Evolutionary conservation across 2,113 vertebrate genomes (phyloP).

Genomic region (Equus przewalskii): DNA sequence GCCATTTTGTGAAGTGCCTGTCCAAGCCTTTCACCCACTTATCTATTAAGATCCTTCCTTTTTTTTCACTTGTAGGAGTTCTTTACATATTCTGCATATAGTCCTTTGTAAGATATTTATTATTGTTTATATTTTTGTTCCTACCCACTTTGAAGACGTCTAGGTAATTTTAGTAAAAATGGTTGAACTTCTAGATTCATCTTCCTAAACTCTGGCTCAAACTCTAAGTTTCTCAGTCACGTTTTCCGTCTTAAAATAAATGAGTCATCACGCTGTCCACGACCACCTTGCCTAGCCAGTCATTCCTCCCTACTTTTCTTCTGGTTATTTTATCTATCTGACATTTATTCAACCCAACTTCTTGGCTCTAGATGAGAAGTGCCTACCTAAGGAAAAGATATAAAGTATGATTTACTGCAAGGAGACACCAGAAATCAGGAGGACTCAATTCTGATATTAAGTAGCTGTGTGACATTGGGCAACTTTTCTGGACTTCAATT

Average conservation of each 20-base stretch:
- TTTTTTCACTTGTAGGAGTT: not conserved
- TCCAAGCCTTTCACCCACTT: not conserved
- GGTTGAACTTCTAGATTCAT: not conserved
- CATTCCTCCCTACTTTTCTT: not conserved
- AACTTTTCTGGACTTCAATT: not conserved
- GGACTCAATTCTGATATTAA: not conserved
- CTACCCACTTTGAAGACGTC: not conserved
- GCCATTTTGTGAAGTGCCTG: not conserved
- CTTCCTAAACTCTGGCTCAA: not conserved
- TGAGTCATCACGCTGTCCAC: not conserved
- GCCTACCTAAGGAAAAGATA: not conserved
- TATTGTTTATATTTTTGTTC: not conserved
- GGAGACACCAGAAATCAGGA: not conserved
- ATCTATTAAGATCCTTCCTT: not conserved
- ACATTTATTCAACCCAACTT: not conserved
- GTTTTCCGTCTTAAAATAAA: not conserved
- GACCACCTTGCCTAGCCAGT: not conserved
- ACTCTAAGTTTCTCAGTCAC: not conserved
- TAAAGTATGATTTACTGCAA: not conserved
- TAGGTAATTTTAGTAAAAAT: not conserved
- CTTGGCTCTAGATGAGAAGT: not conserved
- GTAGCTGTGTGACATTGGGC: not conserved
- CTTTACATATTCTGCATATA: not conserved
- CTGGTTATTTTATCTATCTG: not conserved
- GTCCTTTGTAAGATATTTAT: not conserved